These are phyloP conservation scores for Cherax destructor DNA, from an alignment of 1,140 invertebrate genomes.

Conservation along the genomic window DNA sequence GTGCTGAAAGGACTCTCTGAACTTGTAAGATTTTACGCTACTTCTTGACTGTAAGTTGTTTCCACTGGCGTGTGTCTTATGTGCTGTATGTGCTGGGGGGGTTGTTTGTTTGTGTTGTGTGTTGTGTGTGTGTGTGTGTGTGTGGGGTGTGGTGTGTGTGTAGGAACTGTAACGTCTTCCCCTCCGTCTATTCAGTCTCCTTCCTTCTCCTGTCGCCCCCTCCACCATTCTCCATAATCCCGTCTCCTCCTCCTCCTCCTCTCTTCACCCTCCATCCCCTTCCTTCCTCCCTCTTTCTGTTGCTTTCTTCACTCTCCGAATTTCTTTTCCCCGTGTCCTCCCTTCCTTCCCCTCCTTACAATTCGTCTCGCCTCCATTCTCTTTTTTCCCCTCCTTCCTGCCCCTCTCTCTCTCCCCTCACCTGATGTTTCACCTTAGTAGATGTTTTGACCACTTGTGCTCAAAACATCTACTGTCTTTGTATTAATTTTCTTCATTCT, in stretches of 20 bases:
- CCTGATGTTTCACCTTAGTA: not conserved
- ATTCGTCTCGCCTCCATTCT: too few relatives aligned
- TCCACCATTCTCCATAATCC: not conserved
- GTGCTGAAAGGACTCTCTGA: too few relatives aligned
- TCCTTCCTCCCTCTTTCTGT: not conserved
- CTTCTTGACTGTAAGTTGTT: too few relatives aligned
- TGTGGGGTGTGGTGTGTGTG: not conserved
- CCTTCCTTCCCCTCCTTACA: not conserved
- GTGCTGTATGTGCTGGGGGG: too few relatives aligned
- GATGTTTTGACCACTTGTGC: too few relatives aligned
- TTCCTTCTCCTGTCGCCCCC: not conserved
- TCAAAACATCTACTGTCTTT: too few relatives aligned
- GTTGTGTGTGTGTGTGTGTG: not conserved
- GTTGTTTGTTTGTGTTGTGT: not conserved
- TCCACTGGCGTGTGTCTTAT: too few relatives aligned
- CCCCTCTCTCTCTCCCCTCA: not conserved
- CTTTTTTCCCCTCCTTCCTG: too few relatives aligned
- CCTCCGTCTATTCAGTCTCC: not conserved
- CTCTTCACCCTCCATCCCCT: not conserved
- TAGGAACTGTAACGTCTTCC: not conserved
- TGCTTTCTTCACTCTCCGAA: not conserved
- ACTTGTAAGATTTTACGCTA: too few relatives aligned
- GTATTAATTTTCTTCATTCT: too few relatives aligned
- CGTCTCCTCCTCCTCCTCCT: not conserved
- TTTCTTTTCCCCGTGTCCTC: not conserved